Base-by-base conservation (phyloP, 2,113 vertebrate species). In the Dissostichus mawsoni region DNA sequence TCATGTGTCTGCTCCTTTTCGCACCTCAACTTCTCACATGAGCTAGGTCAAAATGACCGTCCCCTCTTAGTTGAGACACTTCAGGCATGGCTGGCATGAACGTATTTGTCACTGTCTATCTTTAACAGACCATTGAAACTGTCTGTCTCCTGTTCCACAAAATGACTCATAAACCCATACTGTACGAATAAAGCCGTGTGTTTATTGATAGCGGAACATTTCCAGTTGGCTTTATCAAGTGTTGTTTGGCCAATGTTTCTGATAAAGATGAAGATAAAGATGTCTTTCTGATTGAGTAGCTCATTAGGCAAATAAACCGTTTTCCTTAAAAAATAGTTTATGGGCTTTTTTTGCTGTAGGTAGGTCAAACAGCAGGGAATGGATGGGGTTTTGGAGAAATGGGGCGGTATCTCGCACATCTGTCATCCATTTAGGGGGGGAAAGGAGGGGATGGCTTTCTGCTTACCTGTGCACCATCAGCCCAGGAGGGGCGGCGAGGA, bases 391-490 rank as follows among this genome's bases (percentile, higher is more conserved):
- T 53, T 18, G 36, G 64, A 52, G 55, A 74, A 70, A 50, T 16
- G 66, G 41, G 81, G 73, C 12, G 14, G 76, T 69, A 63, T 64
- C 25, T 65, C 41, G 66, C 23, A 77, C 82, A 85, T 93, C 76
- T 86, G 87, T 86, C 84, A 90, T 87, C 81, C 8, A 58, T 81
- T 92, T 82, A 56, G 69, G 73, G 66, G 16, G 73, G 58, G 76
- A 58, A 66, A 33, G 70, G 76, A 74, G 82, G 57, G 88, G 67
- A 75, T 44, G 61, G 65, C 66, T 78, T 84, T 90, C 51, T 87
- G 82, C 90, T 92, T 87, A 92, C 92, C 92, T 92, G 88, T 90
- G 86, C 74, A 76, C 67, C 36, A n/a, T 69, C 76, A 75, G 87
- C 70, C 64, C 52, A 51, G 80, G 76, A 83, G 89, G 74, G 77